A percentile compares a stretch with the other conserved stretches of the same genome.
phyloP scores from a whole-genome alignment of 2,797 vertebrate genomes.

The Oryzias sinensis region DNA sequence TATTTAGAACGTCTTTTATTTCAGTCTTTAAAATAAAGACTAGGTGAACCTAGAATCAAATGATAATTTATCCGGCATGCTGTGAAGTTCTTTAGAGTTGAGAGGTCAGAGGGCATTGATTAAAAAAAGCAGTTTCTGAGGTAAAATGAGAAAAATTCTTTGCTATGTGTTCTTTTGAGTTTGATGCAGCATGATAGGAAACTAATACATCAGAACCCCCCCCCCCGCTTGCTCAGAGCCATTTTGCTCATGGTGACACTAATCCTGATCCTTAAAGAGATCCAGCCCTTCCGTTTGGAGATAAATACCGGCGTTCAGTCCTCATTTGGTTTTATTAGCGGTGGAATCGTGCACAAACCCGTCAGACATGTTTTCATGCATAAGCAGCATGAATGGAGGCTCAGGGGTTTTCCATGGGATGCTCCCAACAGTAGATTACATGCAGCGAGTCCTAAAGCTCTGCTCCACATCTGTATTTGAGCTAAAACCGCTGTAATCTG shows the following conservation, averaged over 20 bases:
- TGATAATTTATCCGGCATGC: too few relatives aligned
- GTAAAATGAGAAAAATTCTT: too few relatives aligned
- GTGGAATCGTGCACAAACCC: neutral
- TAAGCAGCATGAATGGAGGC: slow-evolving; percentile 17
- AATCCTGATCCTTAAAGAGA: slow-evolving; percentile 74
- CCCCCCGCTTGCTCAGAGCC: slow-evolving; percentile 43
- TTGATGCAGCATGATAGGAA: too few relatives aligned
- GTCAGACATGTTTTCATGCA: neutral
- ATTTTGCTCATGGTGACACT: slow-evolving; percentile 30
- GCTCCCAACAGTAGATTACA: slow-evolving; percentile 44
- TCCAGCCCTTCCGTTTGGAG: slow-evolving; percentile 32
- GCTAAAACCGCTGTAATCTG: slow-evolving; percentile 58
- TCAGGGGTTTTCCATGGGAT: slow-evolving; percentile 15
- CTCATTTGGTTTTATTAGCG: neutral
- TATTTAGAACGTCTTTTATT: too few relatives aligned
- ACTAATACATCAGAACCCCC: slow-evolving; percentile 10
- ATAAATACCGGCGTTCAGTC: slow-evolving; percentile 1
- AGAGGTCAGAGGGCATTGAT: too few relatives aligned
- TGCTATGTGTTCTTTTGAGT: too few relatives aligned
- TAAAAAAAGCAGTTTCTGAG: too few relatives aligned
- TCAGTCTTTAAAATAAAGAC: too few relatives aligned
- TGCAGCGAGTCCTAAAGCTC: slow-evolving; percentile 35
- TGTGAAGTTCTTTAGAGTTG: too few relatives aligned
- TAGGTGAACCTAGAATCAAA: too few relatives aligned
- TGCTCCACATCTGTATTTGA: slow-evolving; percentile 55